Conservation (phyloP, 1,140 invertebrate genomes). For the Ceratina calcarata region DNA sequence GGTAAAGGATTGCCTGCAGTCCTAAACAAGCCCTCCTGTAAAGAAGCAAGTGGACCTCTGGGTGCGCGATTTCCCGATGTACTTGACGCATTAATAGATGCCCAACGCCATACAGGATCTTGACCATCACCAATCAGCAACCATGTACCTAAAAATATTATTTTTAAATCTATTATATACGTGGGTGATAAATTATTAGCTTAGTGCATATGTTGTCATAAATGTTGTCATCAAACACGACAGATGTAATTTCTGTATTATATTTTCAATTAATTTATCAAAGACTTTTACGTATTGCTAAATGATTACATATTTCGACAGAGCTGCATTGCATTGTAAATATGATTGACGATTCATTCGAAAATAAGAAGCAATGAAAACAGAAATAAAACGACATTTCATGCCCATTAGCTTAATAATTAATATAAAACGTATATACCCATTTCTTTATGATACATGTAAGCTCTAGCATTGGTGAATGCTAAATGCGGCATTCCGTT, state of each 20-base stretch:
- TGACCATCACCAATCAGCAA: constrained; percentile 79
- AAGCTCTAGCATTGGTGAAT: constrained; percentile 77
- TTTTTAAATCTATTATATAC: neutral
- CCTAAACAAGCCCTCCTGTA: constrained; percentile 76
- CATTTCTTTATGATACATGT: constrained; percentile 79
- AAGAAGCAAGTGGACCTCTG: constrained; percentile 73
- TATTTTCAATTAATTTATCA: neutral
- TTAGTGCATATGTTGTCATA: too few species aligned
- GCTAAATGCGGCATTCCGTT: constrained; percentile 78
- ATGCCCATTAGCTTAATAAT: neutral
- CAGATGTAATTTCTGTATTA: too few species aligned
- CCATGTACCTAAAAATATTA: constrained; percentile 74
- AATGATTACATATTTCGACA: too few species aligned
- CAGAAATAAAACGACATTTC: too few species aligned
- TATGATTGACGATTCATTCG: too few species aligned
- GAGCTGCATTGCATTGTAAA: too few species aligned
- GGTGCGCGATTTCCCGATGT: constrained; percentile 65
- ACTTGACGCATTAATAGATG: constrained; percentile 71
- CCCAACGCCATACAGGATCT: constrained; percentile 80
- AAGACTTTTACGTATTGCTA: too few species aligned
- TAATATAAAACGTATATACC: constrained; percentile 59
- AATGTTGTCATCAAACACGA: too few species aligned
- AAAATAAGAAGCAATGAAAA: too few species aligned
- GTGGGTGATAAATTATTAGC: too few species aligned
- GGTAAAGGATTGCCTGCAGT: constrained; percentile 70